These are phyloP conservation scores for Potamarius usumacintae DNA, from an alignment of 2,113 vertebrate species.

Conservation along the genomic window DNA sequence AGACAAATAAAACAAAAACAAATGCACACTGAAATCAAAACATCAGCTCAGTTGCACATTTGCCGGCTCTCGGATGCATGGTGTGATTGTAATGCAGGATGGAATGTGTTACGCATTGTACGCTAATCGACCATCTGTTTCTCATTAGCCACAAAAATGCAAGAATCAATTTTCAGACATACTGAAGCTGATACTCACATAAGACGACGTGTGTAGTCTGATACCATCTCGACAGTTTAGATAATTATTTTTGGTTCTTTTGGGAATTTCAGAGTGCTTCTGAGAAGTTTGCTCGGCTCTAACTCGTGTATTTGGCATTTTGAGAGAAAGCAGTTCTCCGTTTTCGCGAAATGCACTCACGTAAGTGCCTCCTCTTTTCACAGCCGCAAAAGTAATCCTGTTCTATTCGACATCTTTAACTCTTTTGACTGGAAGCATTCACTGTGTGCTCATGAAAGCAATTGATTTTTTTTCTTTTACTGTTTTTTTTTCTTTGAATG, in stretches of 20 bases:
- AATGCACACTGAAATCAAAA: not conserved
- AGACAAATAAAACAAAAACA: not conserved
- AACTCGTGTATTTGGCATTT: not conserved
- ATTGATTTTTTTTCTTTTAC: constrained; percentile 22
- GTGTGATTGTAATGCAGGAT: not conserved
- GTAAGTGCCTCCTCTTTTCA: constrained; percentile 32
- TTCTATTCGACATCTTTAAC: constrained; percentile 25
- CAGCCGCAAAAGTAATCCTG: constrained; percentile 29
- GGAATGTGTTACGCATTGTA: not conserved
- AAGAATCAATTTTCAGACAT: not conserved
- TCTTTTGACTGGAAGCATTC: constrained; percentile 46
- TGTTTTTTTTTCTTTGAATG: constrained; percentile 45
- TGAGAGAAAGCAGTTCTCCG: not conserved
- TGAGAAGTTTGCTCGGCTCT: not conserved
- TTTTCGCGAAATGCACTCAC: constrained; percentile 31
- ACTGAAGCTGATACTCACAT: no score
- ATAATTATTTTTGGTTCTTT: not conserved
- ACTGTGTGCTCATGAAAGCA: constrained; percentile 39
- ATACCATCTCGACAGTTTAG: not conserved
- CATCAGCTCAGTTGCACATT: not conserved
- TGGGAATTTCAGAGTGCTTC: not conserved
- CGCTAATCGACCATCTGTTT: constrained; percentile 18
- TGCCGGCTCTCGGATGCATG: not conserved
- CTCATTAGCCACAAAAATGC: not conserved
- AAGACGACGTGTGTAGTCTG: not conserved